Conservation (phyloP, 2,888 invertebrate species). For the Eurytoma californica region DNA sequence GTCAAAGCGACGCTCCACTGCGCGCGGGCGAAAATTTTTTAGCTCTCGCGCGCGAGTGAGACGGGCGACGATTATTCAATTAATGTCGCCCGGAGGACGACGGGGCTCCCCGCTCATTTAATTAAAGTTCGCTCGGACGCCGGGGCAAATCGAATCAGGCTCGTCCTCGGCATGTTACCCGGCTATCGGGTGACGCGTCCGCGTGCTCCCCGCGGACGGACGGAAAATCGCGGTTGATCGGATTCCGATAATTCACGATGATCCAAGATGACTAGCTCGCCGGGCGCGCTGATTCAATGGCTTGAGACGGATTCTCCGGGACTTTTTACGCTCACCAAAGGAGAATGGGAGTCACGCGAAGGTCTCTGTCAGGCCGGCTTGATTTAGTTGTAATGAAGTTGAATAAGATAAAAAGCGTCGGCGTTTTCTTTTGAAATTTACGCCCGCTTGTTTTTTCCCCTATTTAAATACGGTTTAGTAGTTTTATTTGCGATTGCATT, state of each 20-base stretch:
- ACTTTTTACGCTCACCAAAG: background rate
- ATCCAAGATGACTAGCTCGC: slow-evolving; percentile 10
- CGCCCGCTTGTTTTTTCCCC: too few species aligned
- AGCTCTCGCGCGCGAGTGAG: slow-evolving; percentile 9
- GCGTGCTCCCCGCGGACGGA: background rate
- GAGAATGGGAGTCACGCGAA: background rate
- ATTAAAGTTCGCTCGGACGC: slow-evolving; percentile 54
- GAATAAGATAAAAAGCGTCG: too few species aligned
- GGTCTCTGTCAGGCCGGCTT: background rate
- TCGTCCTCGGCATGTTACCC: slow-evolving; percentile 38
- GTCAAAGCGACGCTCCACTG: too few species aligned
- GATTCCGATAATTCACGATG: slow-evolving; percentile 22
- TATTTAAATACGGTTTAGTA: too few species aligned
- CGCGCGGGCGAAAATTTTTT: too few species aligned
- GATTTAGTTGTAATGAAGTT: too few species aligned
- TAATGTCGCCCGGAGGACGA: slow-evolving; percentile 53
- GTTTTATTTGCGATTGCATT: too few species aligned
- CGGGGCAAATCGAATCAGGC: slow-evolving; percentile 56
- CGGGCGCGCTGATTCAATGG: too few species aligned
- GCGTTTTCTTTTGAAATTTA: too few species aligned
- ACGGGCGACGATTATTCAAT: slow-evolving; percentile 59
- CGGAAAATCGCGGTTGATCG: slow-evolving; percentile 26
- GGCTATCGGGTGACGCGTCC: background rate
- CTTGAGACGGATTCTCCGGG: too few species aligned
- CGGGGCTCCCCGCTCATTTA: slow-evolving; percentile 45